phyloP scores from a whole-genome alignment of 2,113 vertebrate species.

The Thalassoma bifasciatum region DNA sequence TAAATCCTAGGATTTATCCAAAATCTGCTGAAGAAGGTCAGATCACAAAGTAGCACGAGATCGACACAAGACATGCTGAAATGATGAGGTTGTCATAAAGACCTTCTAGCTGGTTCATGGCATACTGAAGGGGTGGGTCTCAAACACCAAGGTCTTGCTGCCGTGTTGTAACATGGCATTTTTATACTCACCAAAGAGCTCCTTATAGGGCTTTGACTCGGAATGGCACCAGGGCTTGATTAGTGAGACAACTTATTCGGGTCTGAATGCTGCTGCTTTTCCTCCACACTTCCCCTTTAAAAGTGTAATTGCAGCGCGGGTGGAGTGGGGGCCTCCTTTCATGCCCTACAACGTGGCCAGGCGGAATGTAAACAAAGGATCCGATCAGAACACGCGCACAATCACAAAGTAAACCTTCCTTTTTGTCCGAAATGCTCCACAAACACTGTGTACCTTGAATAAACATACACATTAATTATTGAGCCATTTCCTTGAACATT shows the following conservation, averaged over 20 bases:
- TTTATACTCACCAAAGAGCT: too few species aligned
- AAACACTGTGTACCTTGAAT: neutral
- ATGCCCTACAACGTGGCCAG: slow-evolving; percentile 34
- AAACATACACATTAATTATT: neutral
- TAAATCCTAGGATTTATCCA: too few species aligned
- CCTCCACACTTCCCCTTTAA: slow-evolving; percentile 27
- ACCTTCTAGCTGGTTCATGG: too few species aligned
- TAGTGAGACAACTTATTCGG: neutral
- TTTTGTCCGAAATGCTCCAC: neutral
- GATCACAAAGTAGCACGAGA: too few species aligned
- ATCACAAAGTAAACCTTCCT: slow-evolving; percentile 21
- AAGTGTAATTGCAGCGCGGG: neutral
- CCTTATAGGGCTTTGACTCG: too few species aligned
- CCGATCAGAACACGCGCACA: neutral
- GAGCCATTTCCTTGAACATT: too few species aligned
- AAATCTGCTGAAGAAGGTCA: too few species aligned
- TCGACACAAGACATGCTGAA: too few species aligned
- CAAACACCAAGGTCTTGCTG: too few species aligned
- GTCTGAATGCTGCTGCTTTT: neutral
- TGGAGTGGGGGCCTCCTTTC: neutral
- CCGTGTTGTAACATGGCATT: too few species aligned
- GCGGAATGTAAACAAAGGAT: slow-evolving; percentile 60
- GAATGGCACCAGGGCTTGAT: neutral
- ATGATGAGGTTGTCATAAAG: too few species aligned
- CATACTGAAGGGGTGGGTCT: too few species aligned